These are phyloP conservation scores for Sinocyclocheilus grahami DNA, from an alignment of 2,113 vertebrate genomes.

Conservation along the genomic window DNA sequence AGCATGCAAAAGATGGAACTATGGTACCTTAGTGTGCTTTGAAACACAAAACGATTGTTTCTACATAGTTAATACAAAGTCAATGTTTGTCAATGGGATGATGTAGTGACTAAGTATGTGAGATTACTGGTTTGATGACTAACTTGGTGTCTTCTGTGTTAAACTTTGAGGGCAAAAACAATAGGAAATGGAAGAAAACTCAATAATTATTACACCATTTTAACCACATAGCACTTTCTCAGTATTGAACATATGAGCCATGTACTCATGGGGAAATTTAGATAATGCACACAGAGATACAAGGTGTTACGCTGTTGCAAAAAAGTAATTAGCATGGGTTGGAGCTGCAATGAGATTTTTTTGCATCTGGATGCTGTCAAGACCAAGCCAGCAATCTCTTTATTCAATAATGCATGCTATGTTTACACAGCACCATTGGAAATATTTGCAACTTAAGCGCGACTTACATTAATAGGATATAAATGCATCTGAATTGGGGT, in stretches of 20 bases:
- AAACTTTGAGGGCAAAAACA: neutral
- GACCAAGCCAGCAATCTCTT: conserved; percentile 2
- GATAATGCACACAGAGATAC: neutral
- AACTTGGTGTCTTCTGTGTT: neutral
- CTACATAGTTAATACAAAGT: neutral
- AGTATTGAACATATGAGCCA: neutral
- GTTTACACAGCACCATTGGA: neutral
- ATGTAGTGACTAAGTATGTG: conserved; percentile 11
- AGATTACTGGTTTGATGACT: conserved; percentile 1
- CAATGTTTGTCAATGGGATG: neutral
- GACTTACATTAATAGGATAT: neutral
- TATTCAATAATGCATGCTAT: conserved; percentile 16
- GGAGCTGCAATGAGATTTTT: neutral
- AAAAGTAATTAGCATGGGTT: neutral
- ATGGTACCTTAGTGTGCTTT: neutral
- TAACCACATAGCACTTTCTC: neutral
- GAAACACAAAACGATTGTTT: neutral
- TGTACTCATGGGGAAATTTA: neutral
- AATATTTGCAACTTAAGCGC: neutral
- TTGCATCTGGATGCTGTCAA: neutral
- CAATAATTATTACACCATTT: neutral
- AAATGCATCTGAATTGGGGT: neutral
- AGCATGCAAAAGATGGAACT: neutral
- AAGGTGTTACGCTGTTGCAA: neutral
- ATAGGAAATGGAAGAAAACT: neutral